Percentiles rank a stretch among this genome's conserved stretches.
Conservation (phyloP, 2,888 invertebrate genomes). For the Sesamia inferens region DNA sequence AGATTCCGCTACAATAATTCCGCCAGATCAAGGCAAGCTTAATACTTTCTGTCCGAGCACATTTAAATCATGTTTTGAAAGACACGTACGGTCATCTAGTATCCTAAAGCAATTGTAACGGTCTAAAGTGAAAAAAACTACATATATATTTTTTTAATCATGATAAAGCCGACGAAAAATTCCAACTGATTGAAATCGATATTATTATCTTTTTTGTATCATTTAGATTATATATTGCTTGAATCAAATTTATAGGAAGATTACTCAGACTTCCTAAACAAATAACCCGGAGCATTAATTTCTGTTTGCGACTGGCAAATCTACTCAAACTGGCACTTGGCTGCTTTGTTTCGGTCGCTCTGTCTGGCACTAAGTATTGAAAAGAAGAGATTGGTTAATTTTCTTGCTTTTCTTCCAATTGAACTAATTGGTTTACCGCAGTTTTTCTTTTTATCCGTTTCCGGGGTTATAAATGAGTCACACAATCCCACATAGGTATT, state of each 20-base stretch:
- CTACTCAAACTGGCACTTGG: background rate
- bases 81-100: too few relatives aligned
- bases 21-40: too few relatives aligned
- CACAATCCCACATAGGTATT: background rate
- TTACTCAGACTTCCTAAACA: background rate
- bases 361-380: background rate
- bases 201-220: background rate
- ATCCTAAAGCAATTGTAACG: too few relatives aligned
- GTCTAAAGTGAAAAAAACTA: too few relatives aligned
- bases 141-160: too few relatives aligned
- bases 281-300: background rate
- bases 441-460: background rate
- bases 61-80: too few relatives aligned
- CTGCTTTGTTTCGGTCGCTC: background rate
- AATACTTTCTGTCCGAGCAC: too few relatives aligned
- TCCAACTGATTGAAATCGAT: too few relatives aligned
- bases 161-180: too few relatives aligned
- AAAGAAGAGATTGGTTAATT: background rate
- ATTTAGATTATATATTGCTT: background rate
- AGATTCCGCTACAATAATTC: too few relatives aligned
- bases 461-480: background rate
- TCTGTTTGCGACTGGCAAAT: background rate
- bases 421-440: background rate
- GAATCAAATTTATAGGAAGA: background rate
- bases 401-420: background rate